Conservation (phyloP, 2,113 vertebrate species). For the Apus apus region DNA sequence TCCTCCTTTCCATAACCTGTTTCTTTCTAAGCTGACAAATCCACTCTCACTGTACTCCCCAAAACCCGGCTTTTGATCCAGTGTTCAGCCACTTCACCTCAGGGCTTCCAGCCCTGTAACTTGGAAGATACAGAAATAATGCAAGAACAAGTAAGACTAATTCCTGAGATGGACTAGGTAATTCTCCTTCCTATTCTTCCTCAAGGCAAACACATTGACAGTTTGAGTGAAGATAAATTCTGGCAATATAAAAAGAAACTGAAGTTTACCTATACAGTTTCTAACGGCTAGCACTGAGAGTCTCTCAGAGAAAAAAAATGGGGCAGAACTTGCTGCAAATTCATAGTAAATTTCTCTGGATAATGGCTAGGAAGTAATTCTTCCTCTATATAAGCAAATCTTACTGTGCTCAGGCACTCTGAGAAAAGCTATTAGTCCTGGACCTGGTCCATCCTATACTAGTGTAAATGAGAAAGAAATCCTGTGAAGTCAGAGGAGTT, state of each 20-base stretch:
- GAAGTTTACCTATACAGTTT: slow-evolving; percentile 29
- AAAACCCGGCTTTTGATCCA: slow-evolving; percentile 28
- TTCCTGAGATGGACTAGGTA: slow-evolving; percentile 42
- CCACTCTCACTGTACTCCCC: background rate
- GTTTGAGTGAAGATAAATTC: slow-evolving; percentile 44
- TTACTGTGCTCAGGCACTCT: background rate
- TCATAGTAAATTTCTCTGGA: slow-evolving; percentile 5
- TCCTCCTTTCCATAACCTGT: background rate
- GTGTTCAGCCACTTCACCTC: slow-evolving; percentile 20
- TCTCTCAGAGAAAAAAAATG: slow-evolving; percentile 36
- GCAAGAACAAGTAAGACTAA: slow-evolving; percentile 43
- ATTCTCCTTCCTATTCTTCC: slow-evolving; percentile 33
- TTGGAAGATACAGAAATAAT: slow-evolving; percentile 23
- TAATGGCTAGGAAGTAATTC: background rate
- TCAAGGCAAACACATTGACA: slow-evolving; percentile 34
- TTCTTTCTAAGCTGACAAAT: slow-evolving; percentile 27
- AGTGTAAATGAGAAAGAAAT: background rate
- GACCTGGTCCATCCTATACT: background rate
- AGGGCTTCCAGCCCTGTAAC: slow-evolving; percentile 43
- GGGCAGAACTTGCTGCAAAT: slow-evolving; percentile 9
- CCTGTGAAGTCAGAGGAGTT: background rate
- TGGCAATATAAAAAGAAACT: slow-evolving; percentile 21
- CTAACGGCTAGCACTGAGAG: background rate
- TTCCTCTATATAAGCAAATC: background rate
- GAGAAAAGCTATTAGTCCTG: background rate